Base-by-base conservation (phyloP, 2,113 vertebrate genomes). In the Todiramphus saurophagus region DNA sequence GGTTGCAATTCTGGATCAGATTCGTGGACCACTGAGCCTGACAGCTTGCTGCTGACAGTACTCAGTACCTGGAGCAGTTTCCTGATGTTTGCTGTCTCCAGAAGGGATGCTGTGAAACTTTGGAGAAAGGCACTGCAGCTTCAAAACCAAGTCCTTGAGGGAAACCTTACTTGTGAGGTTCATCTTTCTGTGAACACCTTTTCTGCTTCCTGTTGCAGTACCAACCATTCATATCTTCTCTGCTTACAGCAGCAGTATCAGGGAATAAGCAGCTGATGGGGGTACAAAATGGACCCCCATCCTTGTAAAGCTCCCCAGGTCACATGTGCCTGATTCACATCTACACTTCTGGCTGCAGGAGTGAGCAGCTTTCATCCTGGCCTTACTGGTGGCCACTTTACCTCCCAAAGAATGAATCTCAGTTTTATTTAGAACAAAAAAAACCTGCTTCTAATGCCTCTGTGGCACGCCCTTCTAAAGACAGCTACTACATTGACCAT, bases 11-110 rank as follows among this genome's bases (percentile, higher is more conserved):
- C 64, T 59, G 33, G 13, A 30, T 44, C 33, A 25, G 62, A 10
- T 33, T 33, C 9, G 31, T 27, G 21, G 13, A 30, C 33, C 15
- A 24, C 0, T 0, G 3, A 35, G 27, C 8, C 44, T 2, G 1
- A 1, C 18, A 18, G 19, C 35, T 66, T 77, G 35, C 80, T 87
- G 82, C 70, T 37, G 5, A 5, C 2, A 2, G 8, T 64, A 51
- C 63, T 75, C 33, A 4, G 10, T 27, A 17, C 51, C 70, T 20
- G 7, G n/a, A 13, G 28, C 13, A 16, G 30, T 53, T 58, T 53
- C 20, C 30, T 83, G 55, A 55, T 64, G 24, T 41, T 44, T 46
- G 50, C n/a, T 46, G 10, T 18, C 30, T 62, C 89, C 62, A n/a
- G 44, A 50, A 60, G 18, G 20, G 35, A 48, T 80, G 33, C 39